These are phyloP conservation scores for Reinhardtius hippoglossoides DNA, from an alignment of 2,113 vertebrate species.

Conservation along the genomic window DNA sequence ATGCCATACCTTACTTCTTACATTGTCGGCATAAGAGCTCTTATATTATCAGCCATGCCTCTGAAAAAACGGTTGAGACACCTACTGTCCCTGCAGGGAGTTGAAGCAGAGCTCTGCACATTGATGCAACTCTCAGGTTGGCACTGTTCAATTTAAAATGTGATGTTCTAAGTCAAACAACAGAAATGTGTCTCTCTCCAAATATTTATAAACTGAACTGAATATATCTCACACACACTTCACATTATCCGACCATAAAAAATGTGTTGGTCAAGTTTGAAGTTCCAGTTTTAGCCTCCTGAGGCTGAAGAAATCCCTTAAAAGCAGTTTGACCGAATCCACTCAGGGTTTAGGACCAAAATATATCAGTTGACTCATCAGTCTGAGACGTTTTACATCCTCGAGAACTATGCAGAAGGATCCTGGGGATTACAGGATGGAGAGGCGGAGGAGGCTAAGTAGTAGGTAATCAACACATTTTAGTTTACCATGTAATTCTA, in stretches of 20 bases:
- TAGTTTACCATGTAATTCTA: too few relatives aligned
- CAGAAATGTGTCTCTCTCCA: background rate
- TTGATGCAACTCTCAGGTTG: background rate
- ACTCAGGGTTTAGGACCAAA: slow-evolving; percentile 27
- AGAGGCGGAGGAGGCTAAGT: too few relatives aligned
- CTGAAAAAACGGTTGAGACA: background rate
- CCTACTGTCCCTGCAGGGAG: background rate
- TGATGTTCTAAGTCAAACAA: background rate
- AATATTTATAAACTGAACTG: slow-evolving; percentile 22
- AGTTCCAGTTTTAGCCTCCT: slow-evolving; percentile 13
- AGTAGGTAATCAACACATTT: too few relatives aligned
- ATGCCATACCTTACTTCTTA: too few relatives aligned
- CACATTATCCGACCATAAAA: slow-evolving; percentile 15
- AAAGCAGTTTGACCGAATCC: slow-evolving; percentile 50
- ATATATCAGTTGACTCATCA: slow-evolving; percentile 67
- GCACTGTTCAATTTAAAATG: background rate
- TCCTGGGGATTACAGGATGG: too few relatives aligned
- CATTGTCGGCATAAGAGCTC: too few relatives aligned
- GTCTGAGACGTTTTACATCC: slow-evolving; percentile 42
- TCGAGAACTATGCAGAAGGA: slow-evolving; percentile 40
- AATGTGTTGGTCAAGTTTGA: slow-evolving; percentile 16
- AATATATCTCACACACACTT: slow-evolving; percentile 10
- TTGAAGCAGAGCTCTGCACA: background rate
- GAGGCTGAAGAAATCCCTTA: slow-evolving; percentile 44
- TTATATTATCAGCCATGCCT: too few relatives aligned